A percentile compares a stretch with the other conserved stretches of the same genome.
These are phyloP conservation scores for Agrilus biguttatus DNA, from an alignment of 2,888 invertebrate species.

Conservation along the genomic window DNA sequence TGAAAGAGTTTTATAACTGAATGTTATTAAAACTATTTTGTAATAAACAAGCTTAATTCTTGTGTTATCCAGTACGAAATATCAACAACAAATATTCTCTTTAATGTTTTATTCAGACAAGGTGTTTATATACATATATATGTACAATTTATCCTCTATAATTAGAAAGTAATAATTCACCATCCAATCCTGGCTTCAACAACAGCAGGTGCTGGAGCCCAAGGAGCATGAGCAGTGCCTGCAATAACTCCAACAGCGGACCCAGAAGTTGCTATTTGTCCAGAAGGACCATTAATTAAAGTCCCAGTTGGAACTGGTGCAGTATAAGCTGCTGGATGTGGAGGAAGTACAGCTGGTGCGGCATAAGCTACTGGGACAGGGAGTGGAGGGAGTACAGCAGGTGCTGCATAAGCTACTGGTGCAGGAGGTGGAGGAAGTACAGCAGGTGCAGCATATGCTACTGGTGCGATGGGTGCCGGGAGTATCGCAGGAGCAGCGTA, in stretches of 20 bases:
- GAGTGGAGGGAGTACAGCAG: constrained; percentile 2
- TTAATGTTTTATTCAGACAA: too few species aligned
- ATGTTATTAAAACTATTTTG: too few species aligned
- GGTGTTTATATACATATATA: too few species aligned
- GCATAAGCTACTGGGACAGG: constrained; percentile 15
- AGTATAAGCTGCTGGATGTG: constrained; percentile 18
- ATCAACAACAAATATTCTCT: too few species aligned
- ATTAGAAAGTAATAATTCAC: too few species aligned
- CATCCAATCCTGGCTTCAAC: too few species aligned
- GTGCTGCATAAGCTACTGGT: constrained; percentile 20
- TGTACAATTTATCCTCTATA: too few species aligned
- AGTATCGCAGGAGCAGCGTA: constrained; percentile 15
- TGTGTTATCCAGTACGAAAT: too few species aligned
- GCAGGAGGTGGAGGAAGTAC: background rate
- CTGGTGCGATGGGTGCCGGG: constrained; percentile 8
- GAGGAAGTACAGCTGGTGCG: constrained; percentile 10
- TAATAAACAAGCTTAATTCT: too few species aligned
- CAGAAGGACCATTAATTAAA: background rate
- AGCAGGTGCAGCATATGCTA: constrained; percentile 18
- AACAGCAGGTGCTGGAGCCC: too few species aligned
- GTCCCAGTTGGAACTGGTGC: constrained; percentile 2
- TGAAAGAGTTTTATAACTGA: too few species aligned
- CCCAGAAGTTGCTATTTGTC: background rate
- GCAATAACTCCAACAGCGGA: background rate
- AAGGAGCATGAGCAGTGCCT: too few species aligned